A percentile compares a stretch with the other conserved stretches of the same genome.
These are phyloP conservation scores for Pseudocheirus occidentalis DNA, from an alignment of 2,797 vertebrate species.

Conservation along the genomic window DNA sequence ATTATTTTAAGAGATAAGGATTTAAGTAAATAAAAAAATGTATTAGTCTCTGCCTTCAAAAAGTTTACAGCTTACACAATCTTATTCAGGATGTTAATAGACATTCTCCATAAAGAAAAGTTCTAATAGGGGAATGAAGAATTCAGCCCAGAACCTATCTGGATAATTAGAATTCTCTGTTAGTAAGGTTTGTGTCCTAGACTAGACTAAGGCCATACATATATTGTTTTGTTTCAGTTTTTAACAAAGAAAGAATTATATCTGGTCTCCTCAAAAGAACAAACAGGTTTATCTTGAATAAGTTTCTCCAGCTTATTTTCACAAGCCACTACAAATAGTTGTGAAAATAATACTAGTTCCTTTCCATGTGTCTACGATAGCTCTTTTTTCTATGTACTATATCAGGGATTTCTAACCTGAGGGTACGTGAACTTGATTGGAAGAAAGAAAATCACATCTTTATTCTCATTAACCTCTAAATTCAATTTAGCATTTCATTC, in stretches of 20 bases:
- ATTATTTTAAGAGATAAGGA: neutral
- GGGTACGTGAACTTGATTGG: neutral
- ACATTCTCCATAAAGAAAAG: neutral
- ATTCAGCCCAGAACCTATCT: neutral
- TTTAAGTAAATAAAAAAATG: neutral
- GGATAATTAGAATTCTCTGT: conserved; percentile 25
- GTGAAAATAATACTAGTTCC: neutral
- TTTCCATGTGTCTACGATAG: neutral
- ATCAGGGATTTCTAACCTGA: no score
- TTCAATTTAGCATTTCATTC: neutral
- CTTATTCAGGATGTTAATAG: neutral
- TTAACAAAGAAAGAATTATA: conserved; percentile 38
- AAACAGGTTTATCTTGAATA: neutral
- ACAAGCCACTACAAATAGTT: neutral
- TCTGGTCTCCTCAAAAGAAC: neutral
- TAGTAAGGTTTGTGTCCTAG: neutral
- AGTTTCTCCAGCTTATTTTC: neutral
- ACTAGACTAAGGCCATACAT: neutral
- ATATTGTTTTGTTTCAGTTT: conserved; percentile 26
- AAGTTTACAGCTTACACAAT: neutral
- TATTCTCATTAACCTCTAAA: neutral
- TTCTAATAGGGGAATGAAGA: neutral
- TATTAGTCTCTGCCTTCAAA: neutral
- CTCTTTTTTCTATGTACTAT: neutral
- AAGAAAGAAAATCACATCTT: neutral